Evolutionary conservation across 1,140 invertebrate genomes (phyloP).

Genomic region (Chymomyza costata): DNA sequence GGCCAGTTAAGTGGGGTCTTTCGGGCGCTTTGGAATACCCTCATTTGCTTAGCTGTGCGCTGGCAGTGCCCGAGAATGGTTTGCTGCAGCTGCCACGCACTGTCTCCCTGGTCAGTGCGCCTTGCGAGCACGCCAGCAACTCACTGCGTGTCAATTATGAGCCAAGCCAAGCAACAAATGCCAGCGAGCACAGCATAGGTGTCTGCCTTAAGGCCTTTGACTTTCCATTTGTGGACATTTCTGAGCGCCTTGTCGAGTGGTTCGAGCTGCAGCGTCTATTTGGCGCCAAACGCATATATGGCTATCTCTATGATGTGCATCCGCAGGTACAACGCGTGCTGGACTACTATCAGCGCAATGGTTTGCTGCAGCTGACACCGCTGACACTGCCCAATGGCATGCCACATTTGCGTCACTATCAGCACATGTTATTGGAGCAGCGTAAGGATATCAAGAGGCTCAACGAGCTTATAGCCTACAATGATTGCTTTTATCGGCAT

Average conservation of each 20-base stretch:
- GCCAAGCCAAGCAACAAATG: conserved; percentile 27
- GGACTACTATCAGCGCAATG: conserved; percentile 49
- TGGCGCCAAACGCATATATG: conserved; percentile 92
- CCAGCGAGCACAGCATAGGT: conserved; percentile 80
- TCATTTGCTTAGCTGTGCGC: conserved; percentile 89
- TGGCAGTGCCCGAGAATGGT: conserved; percentile 79
- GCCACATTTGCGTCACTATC: conserved; percentile 82
- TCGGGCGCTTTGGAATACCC: conserved; percentile 90
- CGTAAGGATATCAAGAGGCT: conserved; percentile 76
- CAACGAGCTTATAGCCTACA: conserved; percentile 89
- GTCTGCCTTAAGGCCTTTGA: conserved; percentile 96
- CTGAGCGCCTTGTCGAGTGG: conserved; percentile 93
- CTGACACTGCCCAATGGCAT: conserved; percentile 85
- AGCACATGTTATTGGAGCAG: conserved; percentile 81
- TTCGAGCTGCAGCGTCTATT: conserved; percentile 90
- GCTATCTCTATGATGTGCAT: conserved; percentile 93
- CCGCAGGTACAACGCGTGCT: conserved; percentile 92
- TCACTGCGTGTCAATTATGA: conserved; percentile 88
- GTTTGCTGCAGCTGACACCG: conserved; percentile 80
- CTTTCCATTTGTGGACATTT: conserved; percentile 91
- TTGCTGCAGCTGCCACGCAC: conserved; percentile 81
- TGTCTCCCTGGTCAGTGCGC: conserved; percentile 86
- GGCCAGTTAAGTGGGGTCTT: conserved; percentile 92
- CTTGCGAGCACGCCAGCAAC: conserved; percentile 88
- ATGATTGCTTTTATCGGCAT: conserved; percentile 88